A percentile compares a stretch with the other conserved stretches of the same genome.
Conservation (phyloP, 2,113 vertebrate species). For the Oryzias javanicus region DNA sequence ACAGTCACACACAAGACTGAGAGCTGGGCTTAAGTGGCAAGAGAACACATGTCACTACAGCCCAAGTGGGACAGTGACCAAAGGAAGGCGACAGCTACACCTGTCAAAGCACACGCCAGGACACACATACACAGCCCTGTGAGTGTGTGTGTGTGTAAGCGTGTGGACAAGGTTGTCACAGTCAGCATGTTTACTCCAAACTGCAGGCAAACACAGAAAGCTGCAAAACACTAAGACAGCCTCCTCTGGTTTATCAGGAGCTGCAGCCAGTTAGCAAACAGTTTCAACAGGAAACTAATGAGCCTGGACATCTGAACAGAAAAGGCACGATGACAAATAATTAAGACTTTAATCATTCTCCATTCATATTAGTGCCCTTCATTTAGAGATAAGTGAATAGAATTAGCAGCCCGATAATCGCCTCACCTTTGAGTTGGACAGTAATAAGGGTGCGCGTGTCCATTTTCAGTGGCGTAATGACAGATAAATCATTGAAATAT, state of each 20-base stretch:
- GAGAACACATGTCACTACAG: conserved; percentile 77
- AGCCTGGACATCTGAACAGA: conserved; percentile 44
- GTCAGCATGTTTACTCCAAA: conserved; percentile 11
- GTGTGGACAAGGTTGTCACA: conserved; percentile 44
- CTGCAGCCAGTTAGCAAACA: not conserved
- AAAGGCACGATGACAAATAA: conserved; percentile 59
- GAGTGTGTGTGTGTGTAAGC: conserved; percentile 6
- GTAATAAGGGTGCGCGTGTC: conserved; percentile 42
- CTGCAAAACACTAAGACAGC: conserved; percentile 5
- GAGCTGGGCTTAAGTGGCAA: conserved; percentile 47
- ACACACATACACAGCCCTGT: conserved; percentile 44
- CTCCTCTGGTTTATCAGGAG: conserved; percentile 27
- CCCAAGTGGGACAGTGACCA: conserved; percentile 67
- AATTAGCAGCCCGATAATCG: conserved; percentile 64
- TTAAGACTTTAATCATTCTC: conserved; percentile 58
- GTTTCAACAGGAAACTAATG: conserved; percentile 33
- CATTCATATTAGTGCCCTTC: conserved; percentile 53
- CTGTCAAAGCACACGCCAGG: conserved; percentile 72
- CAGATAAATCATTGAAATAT: conserved; percentile 63
- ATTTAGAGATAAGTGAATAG: conserved; percentile 59
- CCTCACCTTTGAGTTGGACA: conserved; percentile 60
- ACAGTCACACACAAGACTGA: conserved; percentile 23
- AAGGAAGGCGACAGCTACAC: conserved; percentile 74
- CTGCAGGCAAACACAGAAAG: conserved; percentile 32
- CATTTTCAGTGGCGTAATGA: conserved; percentile 48